Evolutionary conservation across 2,888 invertebrate genomes (phyloP), one percentile per base, ranked within the genome.

Genomic region (Acanthosepion pharaonis): DNA sequence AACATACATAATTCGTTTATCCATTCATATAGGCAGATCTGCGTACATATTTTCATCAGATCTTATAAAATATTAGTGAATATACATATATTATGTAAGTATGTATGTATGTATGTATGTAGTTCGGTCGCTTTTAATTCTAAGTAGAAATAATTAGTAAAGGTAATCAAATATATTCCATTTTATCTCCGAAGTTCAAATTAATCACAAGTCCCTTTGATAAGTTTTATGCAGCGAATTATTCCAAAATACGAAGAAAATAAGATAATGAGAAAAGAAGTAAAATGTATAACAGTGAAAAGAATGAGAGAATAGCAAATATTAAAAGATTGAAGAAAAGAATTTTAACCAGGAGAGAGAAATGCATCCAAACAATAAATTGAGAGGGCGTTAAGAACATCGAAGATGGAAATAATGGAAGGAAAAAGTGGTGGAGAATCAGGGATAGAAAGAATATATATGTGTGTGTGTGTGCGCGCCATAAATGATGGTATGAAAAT

Each of bases 131-230:
- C 78, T 78, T 78, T 78, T 78, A 33, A 78, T 78, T 33, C 78
- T 9, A n/a, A n/a, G 78, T 2, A 5, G n/a, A 78, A 78, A 78
- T 18, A 78, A 78, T 78, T n/a, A 78, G 18, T 78, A 78, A n/a
- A 78, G n/a, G 2, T 78, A 78, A 78, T 78, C n/a, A n/a, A 78
- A 78, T 78, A 78, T n/a, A 78, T 78, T n/a, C n/a, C 11, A 78
- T 78, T 78, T 78, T 78, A 78, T 78, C 78, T 78, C 78, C n/a
- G 78, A 78, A 78, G 78, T 78, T 78, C 78, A 78, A 78, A 78
- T 78, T 78, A 78, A 33, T 78, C 78, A 78, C 78, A 33, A 3
- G 78, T 15, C n/a, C 25, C 25, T 78, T 78, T 78, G 78, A 78
- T 78, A 78, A 78, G 78, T 78, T 33, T 78, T 78, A 78, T 78